phyloP scores from a whole-genome alignment of 2,888 invertebrate species.

The Andrena trimmerana region DNA sequence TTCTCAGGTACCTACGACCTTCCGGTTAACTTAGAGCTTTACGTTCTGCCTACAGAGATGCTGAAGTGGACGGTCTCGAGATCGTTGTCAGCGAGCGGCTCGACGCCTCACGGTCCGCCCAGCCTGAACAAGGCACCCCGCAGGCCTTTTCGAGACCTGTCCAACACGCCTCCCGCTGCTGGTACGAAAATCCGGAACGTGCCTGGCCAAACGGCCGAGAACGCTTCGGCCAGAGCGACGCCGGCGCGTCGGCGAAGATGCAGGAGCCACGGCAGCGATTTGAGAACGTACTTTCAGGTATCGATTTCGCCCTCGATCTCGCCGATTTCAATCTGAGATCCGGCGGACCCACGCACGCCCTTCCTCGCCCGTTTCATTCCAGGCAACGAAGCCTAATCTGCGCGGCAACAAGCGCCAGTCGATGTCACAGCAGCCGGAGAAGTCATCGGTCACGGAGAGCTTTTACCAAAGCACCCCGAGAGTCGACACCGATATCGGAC shows the following conservation, averaged over 20 bases:
- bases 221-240: conserved; percentile 54
- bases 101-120: conserved; percentile 81
- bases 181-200: conserved; percentile 62
- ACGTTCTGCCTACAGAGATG: conserved; percentile 76
- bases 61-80: conserved; percentile 85
- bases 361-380: conserved; percentile 22
- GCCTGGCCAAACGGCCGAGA: conserved; percentile 60
- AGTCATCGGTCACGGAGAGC: conserved; percentile 78
- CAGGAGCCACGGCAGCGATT: conserved; percentile 82
- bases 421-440: conserved; percentile 71
- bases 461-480: conserved; percentile 83
- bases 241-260: conserved; percentile 80
- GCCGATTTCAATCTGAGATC: background rate
- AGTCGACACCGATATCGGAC: conserved; percentile 83
- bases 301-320: conserved; percentile 6
- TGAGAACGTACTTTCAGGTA: conserved; percentile 83
- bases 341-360: background rate
- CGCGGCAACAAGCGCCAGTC: conserved; percentile 81
- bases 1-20: conserved; percentile 13
- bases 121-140: conserved; percentile 74
- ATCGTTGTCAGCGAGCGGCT: conserved; percentile 82
- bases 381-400: conserved; percentile 81
- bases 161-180: conserved; percentile 82
- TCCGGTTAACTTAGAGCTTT: conserved; percentile 33
- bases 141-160: conserved; percentile 83